A percentile compares a stretch with the other conserved stretches of the same genome.
Conservation (phyloP, 1,140 invertebrate genomes). For the Sitodiplosis mosellana region DNA sequence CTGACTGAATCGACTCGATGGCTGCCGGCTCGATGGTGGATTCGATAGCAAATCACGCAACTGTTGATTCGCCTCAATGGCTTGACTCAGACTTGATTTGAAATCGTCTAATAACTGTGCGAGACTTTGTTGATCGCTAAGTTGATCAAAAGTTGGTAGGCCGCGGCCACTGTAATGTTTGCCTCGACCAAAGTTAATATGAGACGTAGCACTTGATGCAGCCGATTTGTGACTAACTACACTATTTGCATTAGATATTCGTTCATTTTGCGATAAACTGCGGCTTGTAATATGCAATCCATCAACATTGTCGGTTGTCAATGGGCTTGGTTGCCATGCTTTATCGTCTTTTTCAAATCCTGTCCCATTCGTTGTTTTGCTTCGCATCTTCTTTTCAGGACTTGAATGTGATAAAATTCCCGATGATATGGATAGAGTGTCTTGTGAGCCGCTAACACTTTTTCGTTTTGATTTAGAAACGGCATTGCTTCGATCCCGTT, state of each 20-base stretch:
- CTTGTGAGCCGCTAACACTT: not conserved
- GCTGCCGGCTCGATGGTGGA: too few relatives aligned
- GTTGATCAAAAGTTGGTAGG: too few relatives aligned
- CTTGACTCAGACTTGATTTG: conserved; percentile 10
- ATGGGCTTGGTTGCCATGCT: conserved; percentile 5
- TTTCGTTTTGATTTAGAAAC: too few relatives aligned
- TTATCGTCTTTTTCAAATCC: conserved; percentile 2
- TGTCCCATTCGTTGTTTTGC: not conserved
- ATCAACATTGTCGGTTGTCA: conserved; percentile 5
- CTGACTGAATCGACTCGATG: too few relatives aligned
- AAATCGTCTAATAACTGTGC: conserved; percentile 8
- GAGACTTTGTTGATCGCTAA: conserved; percentile 1
- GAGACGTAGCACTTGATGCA: too few relatives aligned
- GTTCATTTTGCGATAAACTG: too few relatives aligned
- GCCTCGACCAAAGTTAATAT: too few relatives aligned
- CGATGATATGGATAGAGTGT: not conserved
- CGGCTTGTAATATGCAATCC: too few relatives aligned
- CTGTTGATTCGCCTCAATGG: conserved; percentile 11
- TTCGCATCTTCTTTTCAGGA: conserved; percentile 4
- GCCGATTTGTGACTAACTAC: too few relatives aligned
- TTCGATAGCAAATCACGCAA: conserved; percentile 5
- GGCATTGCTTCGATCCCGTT: too few relatives aligned
- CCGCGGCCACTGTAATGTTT: too few relatives aligned
- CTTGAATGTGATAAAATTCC: conserved; percentile 3
- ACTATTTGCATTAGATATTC: too few relatives aligned